Evolutionary conservation across 2,113 vertebrate genomes (phyloP).

Genomic region (Orycteropus afer): DNA sequence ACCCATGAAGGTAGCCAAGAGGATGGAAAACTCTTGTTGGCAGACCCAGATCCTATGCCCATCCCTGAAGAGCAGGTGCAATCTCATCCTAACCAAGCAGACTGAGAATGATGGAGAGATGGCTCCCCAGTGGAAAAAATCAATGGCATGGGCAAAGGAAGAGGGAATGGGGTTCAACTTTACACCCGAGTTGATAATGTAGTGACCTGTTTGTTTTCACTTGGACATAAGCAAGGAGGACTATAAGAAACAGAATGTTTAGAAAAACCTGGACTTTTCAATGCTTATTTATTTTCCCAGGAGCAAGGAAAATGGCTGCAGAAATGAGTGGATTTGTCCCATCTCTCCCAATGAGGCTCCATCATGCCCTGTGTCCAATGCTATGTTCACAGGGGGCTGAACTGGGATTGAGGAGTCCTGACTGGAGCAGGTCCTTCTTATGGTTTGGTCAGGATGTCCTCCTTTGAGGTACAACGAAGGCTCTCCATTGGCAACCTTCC

Average conservation of each 20-base stretch:
- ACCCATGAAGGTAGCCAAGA: neutral
- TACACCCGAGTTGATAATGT: accelerated
- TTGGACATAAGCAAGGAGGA: neutral
- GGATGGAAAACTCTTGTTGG: neutral
- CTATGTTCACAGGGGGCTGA: neutral
- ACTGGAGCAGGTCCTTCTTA: neutral
- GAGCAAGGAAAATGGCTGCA: neutral
- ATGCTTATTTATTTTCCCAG: neutral
- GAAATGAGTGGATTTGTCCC: neutral
- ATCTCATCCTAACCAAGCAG: neutral
- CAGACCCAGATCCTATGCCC: neutral
- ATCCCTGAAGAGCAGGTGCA: neutral
- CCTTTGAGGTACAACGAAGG: neutral
- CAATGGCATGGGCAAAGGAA: neutral
- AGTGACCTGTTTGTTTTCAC: neutral
- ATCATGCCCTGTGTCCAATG: neutral
- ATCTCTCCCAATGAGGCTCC: neutral
- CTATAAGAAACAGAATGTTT: neutral
- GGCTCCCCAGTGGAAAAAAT: neutral
- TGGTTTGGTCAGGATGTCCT: neutral
- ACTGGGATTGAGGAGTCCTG: neutral
- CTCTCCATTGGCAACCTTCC: no score
- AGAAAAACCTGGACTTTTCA: neutral
- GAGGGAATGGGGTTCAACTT: accelerated
- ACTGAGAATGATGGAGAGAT: neutral